These are phyloP conservation scores for Eulemur coronatus DNA, from an alignment of 2,797 vertebrate genomes.

Conservation along the genomic window DNA sequence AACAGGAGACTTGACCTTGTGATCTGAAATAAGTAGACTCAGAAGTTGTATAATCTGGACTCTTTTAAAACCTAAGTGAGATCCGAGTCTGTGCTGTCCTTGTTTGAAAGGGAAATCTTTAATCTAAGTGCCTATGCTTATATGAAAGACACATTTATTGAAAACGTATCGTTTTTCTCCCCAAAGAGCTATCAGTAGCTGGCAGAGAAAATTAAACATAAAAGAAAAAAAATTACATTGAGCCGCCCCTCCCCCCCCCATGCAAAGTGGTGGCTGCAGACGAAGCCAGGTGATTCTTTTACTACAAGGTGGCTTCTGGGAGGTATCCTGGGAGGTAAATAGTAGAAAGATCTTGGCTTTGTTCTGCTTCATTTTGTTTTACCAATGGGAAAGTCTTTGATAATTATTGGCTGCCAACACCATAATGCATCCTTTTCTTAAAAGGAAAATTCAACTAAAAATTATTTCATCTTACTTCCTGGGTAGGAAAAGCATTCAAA, in stretches of 20 bases:
- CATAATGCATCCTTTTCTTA: not conserved
- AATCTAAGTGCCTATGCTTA: not conserved
- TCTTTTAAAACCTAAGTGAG: not conserved
- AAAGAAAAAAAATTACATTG: not conserved
- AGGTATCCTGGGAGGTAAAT: not conserved
- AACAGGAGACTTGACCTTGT: not conserved
- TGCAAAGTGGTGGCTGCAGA: not conserved
- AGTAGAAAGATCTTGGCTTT: not conserved
- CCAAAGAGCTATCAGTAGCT: not conserved
- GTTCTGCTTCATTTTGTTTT: not conserved
- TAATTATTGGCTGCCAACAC: not conserved
- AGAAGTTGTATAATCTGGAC: not conserved
- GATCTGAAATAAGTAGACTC: not conserved
- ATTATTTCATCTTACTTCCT: not conserved
- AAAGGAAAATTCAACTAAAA: not conserved
- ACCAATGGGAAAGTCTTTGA: not conserved
- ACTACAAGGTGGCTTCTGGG: not conserved
- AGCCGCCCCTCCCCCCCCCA: rapidly evolving
- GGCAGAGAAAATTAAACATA: not conserved
- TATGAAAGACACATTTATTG: not conserved
- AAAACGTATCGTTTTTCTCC: not conserved
- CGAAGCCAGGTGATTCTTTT: not conserved
- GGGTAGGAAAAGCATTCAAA: not conserved
- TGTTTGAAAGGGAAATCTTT: not conserved
- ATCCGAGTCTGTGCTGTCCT: not conserved